Evolutionary conservation across 2,888 invertebrate species (phyloP).

Genomic region (Troglohyphantes excavatus): DNA sequence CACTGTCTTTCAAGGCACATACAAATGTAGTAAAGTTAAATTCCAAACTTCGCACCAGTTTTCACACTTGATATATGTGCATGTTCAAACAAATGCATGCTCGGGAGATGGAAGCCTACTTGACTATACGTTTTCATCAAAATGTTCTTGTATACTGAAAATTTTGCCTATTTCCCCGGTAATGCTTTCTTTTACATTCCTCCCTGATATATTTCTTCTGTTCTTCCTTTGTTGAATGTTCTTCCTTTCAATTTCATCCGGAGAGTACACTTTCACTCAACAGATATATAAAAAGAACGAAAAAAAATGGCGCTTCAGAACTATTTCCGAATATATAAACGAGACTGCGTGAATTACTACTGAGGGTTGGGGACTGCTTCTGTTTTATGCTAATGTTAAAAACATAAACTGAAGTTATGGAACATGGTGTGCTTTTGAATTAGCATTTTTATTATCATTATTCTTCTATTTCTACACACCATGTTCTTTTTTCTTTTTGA

Average conservation of each 20-base stretch:
- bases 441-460: not conserved
- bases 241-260: not conserved
- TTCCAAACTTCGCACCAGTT: too few relatives aligned
- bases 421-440: not conserved
- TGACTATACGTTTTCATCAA: not conserved
- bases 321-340: not conserved
- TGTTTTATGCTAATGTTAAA: constrained; percentile 4
- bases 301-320: not conserved
- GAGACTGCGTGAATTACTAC: not conserved
- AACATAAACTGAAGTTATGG: not conserved
- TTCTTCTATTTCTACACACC: not conserved
- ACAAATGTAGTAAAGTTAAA: too few relatives aligned
- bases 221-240: not conserved
- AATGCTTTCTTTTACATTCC: not conserved
- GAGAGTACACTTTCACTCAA: not conserved
- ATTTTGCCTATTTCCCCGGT: not conserved
- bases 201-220: not conserved
- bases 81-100: too few relatives aligned
- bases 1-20: too few relatives aligned
- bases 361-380: not conserved
- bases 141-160: not conserved
- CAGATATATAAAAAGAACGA: not conserved
- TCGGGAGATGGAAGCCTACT: too few relatives aligned
- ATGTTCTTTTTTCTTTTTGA: too few relatives aligned
- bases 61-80: too few relatives aligned